Evolutionary conservation across 1,140 invertebrate genomes (phyloP).

Genomic region (Eurytemora carolleeae): DNA sequence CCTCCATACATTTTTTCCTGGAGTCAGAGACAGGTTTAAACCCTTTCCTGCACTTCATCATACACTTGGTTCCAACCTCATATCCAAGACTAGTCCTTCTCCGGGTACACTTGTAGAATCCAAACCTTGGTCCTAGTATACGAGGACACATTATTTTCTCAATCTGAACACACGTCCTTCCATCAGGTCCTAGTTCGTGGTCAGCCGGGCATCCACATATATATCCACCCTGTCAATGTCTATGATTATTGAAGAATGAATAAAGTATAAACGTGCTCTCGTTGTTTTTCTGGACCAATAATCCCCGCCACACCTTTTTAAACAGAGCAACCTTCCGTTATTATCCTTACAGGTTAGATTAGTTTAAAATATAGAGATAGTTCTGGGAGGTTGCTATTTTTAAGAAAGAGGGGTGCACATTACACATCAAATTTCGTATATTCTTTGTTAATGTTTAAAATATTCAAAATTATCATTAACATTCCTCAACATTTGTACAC

Average conservation of each 20-base stretch:
- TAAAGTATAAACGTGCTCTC: too few species aligned
- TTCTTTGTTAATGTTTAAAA: too few species aligned
- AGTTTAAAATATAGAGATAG: too few species aligned
- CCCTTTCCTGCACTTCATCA: constrained; percentile 9
- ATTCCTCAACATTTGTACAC: constrained; percentile 30
- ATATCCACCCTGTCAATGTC: constrained; percentile 14
- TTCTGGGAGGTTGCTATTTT: too few species aligned
- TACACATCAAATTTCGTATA: too few species aligned
- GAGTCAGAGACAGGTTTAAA: neutral
- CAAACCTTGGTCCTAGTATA: neutral
- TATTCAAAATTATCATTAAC: too few species aligned
- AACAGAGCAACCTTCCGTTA: too few species aligned
- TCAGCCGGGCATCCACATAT: constrained; percentile 21
- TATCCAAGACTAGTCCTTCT: neutral
- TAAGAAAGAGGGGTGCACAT: too few species aligned
- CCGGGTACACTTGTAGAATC: constrained; percentile 6
- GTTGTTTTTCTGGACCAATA: too few species aligned
- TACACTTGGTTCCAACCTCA: constrained; percentile 6
- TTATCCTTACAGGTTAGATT: too few species aligned
- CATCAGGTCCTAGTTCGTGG: constrained; percentile 23
- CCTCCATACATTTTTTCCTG: constrained; percentile 2
- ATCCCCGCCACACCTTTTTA: too few species aligned
- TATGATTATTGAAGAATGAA: too few species aligned
- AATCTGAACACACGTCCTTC: constrained; percentile 26
- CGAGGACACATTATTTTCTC: constrained; percentile 12